Evolutionary conservation across 2,888 invertebrate genomes (phyloP).

Genomic region (Allolobophora icterica): DNA sequence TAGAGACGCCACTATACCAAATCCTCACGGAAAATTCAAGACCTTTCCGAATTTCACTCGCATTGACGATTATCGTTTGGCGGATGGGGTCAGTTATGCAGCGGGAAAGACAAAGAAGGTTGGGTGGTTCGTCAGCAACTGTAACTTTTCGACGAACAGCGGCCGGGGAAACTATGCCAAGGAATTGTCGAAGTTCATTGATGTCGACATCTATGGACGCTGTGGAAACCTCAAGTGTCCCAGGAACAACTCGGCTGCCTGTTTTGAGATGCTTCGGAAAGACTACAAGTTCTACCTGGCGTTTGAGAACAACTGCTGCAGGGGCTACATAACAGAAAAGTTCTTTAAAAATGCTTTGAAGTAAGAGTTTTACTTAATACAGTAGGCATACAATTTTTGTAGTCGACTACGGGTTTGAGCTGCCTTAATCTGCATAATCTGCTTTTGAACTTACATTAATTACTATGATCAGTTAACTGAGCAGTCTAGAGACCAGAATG

Average conservation of each 20-base stretch:
- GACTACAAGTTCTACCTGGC: slow-evolving; percentile 49
- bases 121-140: slow-evolving; percentile 98
- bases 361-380: slow-evolving; percentile 19
- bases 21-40: slow-evolving; percentile 92
- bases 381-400: too few relatives aligned
- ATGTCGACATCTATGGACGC: slow-evolving; percentile 57
- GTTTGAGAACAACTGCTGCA: slow-evolving; percentile 50
- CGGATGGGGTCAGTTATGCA: slow-evolving; percentile 42
- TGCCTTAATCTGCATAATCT: too few relatives aligned
- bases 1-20: slow-evolving; percentile 81
- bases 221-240: slow-evolving; percentile 83
- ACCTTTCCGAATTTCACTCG: slow-evolving; percentile 71
- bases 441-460: too few relatives aligned
- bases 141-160: slow-evolving; percentile 87
- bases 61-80: not conserved
- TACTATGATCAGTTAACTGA: too few relatives aligned
- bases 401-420: too few relatives aligned
- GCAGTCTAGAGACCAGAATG: too few relatives aligned
- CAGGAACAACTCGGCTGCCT: slow-evolving; percentile 7
- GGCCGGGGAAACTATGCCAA: slow-evolving; percentile 84
- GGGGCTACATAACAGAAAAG: slow-evolving; percentile 51
- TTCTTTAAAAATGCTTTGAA: slow-evolving; percentile 45
- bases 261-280: slow-evolving; percentile 37
- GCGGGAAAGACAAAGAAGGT: slow-evolving; percentile 89
- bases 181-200: slow-evolving; percentile 83